phyloP scores from a whole-genome alignment of 2,797 vertebrate species.

The Neopelma chrysocephalum region DNA sequence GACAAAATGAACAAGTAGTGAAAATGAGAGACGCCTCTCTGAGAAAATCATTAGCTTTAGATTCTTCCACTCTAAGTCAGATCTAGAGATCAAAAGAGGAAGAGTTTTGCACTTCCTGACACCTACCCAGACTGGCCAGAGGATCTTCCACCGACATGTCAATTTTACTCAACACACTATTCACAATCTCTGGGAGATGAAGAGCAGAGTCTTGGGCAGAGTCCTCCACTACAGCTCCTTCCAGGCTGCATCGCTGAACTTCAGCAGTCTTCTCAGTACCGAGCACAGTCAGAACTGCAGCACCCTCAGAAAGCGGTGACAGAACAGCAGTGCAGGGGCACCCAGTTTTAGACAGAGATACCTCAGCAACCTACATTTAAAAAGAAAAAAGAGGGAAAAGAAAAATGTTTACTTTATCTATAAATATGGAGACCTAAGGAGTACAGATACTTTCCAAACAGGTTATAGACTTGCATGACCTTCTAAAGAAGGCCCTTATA shows the following conservation, averaged over 20 bases:
- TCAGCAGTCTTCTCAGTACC: constrained; percentile 34
- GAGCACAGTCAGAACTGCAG: constrained; percentile 84
- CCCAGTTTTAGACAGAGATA: constrained; percentile 69
- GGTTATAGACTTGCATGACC: background rate
- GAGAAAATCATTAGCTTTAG: background rate
- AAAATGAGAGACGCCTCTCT: background rate
- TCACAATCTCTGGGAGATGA: constrained; percentile 81
- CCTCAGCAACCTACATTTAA: constrained; percentile 80
- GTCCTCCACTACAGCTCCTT: constrained; percentile 7
- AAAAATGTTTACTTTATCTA: background rate
- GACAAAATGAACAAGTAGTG: background rate
- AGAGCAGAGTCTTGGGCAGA: constrained; percentile 42
- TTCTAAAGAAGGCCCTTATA: background rate
- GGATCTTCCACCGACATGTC: constrained; percentile 67
- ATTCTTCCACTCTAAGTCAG: background rate
- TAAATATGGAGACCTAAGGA: background rate
- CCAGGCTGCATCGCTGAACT: constrained; percentile 31
- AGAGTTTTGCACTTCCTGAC: background rate
- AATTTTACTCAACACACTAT: constrained; percentile 78
- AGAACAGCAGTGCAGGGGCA: constrained; percentile 81
- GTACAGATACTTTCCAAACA: background rate
- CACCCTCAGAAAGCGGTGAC: constrained; percentile 78
- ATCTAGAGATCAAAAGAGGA: background rate
- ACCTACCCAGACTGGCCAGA: constrained; percentile 51
- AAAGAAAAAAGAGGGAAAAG: background rate